These are phyloP conservation scores for Heliocidaris erythrogramma DNA, from an alignment of 35 echinoderm and acorn worm genomes.

Conservation along the genomic window DNA sequence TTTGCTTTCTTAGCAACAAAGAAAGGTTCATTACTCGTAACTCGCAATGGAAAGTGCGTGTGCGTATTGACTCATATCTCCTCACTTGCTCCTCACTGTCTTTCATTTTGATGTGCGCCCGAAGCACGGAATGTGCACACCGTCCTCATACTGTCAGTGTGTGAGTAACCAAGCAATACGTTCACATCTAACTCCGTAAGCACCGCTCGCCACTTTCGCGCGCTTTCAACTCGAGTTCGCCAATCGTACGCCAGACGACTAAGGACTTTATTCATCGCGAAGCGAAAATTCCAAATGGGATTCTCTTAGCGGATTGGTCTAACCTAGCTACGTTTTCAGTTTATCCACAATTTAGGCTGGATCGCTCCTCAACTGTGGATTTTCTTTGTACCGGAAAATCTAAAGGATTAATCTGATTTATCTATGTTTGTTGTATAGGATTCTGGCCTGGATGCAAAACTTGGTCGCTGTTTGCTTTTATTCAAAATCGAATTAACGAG, in stretches of 20 bases:
- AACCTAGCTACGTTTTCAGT: not conserved
- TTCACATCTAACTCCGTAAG: not conserved
- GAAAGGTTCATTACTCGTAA: no score
- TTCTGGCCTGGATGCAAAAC: not conserved
- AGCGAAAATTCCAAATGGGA: not conserved
- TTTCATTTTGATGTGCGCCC: not conserved
- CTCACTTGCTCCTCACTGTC: not conserved
- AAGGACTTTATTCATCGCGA: not conserved
- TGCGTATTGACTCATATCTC: no score
- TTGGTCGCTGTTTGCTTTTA: not conserved
- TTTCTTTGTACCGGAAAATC: not conserved
- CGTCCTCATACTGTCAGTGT: not conserved
- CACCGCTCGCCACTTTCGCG: not conserved
- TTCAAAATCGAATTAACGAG: not conserved
- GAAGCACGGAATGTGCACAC: not conserved
- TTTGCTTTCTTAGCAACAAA: no score
- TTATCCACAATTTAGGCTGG: not conserved
- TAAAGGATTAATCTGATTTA: constrained; percentile 13
- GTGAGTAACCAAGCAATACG: not conserved
- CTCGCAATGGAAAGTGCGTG: no score
- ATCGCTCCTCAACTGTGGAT: not conserved
- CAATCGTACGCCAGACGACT: not conserved
- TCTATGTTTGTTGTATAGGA: not conserved
- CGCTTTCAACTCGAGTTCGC: not conserved
- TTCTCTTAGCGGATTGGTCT: not conserved